Evolutionary conservation across 2,888 invertebrate species (phyloP).

Genomic region (Macaria notata): DNA sequence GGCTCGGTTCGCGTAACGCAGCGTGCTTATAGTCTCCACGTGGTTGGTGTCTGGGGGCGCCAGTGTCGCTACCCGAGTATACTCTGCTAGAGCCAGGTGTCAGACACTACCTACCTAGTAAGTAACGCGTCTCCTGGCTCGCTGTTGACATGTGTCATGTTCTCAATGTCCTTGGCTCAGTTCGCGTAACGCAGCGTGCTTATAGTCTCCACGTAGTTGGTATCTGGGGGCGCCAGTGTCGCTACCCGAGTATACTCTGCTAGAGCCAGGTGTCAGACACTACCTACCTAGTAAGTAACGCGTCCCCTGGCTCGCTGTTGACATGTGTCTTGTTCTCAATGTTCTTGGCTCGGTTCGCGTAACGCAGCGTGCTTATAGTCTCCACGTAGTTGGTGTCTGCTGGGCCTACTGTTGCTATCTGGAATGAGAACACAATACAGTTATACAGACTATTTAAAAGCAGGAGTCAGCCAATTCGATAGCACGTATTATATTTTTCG

Average conservation of each 20-base stretch:
- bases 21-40: conserved; percentile 97
- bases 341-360: conserved; percentile 98
- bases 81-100: too few relatives aligned
- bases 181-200: conserved; percentile 98
- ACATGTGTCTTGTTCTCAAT: conserved; percentile 98
- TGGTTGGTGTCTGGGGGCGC: conserved; percentile 98
- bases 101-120: conserved; percentile 79
- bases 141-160: conserved; percentile 97
- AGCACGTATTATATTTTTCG: too few relatives aligned
- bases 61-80: conserved; percentile 91
- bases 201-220: conserved; percentile 98
- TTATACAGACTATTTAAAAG: not conserved
- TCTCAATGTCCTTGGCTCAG: conserved; percentile 98
- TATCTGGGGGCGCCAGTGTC: conserved; percentile 96
- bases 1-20: conserved; percentile 98
- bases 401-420: conserved; percentile 99
- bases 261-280: too few relatives aligned
- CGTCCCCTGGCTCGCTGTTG: conserved; percentile 99
- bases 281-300: conserved; percentile 89
- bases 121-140: conserved; percentile 98
- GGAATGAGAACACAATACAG: conserved; percentile 16
- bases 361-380: conserved; percentile 97
- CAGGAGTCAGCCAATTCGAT: too few relatives aligned
- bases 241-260: conserved; percentile 84
- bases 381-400: conserved; percentile 98